Evolutionary conservation across 1,140 invertebrate genomes (phyloP).

Genomic region (Lordiphosa clarofinis): DNA sequence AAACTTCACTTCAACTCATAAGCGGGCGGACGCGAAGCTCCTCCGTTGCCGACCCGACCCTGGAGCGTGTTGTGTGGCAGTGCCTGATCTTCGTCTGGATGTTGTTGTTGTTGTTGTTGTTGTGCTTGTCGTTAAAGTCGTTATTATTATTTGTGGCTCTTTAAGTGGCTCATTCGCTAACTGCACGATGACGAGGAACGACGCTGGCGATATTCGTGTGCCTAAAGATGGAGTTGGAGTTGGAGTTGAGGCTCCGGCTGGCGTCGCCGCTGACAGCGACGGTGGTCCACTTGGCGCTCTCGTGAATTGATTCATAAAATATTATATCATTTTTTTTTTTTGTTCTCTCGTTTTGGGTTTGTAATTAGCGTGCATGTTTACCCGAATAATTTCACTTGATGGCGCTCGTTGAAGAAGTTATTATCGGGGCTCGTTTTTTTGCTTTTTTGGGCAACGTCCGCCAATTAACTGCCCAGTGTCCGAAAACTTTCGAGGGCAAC

Average conservation of each 20-base stretch:
- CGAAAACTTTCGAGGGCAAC: constrained; percentile 29
- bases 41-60: constrained; percentile 43
- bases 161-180: constrained; percentile 77
- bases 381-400: constrained; percentile 77
- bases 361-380: constrained; percentile 77
- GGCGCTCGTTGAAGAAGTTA: constrained; percentile 75
- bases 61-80: constrained; percentile 31
- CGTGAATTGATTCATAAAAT: constrained; percentile 77
- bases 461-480: constrained; percentile 49
- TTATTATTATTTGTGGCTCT: constrained; percentile 78
- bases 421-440: constrained; percentile 40
- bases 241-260: constrained; percentile 17
- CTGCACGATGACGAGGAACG: constrained; percentile 64
- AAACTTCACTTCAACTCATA: constrained; percentile 54
- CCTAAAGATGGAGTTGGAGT: constrained; percentile 22
- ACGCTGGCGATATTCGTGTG: constrained; percentile 67
- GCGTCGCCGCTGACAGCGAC: constrained; percentile 63
- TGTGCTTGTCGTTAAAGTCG: constrained; percentile 75
- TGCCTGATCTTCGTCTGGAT: constrained; percentile 43
- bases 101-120: constrained; percentile 47
- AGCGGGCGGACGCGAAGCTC: constrained; percentile 52
- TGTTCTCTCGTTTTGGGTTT: constrained; percentile 41
- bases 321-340: constrained; percentile 74
- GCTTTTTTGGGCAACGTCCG: constrained; percentile 51
- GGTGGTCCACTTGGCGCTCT: constrained; percentile 76